Evolutionary conservation across 2,113 vertebrate species (phyloP).

Genomic region (Numenius arquata): DNA sequence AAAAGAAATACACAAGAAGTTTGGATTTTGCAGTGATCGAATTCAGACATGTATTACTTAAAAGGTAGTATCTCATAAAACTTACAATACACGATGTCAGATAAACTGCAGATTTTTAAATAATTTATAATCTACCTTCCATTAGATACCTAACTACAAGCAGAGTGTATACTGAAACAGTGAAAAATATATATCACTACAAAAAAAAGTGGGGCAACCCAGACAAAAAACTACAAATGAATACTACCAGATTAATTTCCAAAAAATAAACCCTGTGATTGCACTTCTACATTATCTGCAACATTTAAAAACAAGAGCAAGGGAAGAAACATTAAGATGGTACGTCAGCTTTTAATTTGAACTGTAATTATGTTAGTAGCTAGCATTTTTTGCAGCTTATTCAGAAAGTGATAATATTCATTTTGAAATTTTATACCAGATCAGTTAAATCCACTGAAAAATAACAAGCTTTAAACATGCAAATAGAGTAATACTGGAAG

Average conservation of each 20-base stretch:
- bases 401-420: background rate
- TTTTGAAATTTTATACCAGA: background rate
- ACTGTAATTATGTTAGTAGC: background rate
- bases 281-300: background rate
- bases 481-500: background rate
- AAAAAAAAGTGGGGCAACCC: background rate
- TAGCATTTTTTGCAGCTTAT: background rate
- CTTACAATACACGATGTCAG: background rate
- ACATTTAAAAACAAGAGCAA: background rate
- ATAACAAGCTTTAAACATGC: background rate
- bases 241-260: background rate
- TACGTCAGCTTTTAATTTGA: background rate
- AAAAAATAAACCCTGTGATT: background rate
- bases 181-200: background rate
- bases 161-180: background rate
- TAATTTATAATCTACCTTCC: background rate
- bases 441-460: background rate
- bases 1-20: slow-evolving; percentile 61
- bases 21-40: background rate
- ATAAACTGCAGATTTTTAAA: background rate
- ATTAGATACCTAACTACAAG: background rate
- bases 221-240: background rate
- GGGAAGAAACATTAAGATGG: background rate
- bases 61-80: background rate
- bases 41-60: background rate